Base-by-base conservation (phyloP, 2,113 vertebrate species). In the Seriola quinqueradiata region DNA sequence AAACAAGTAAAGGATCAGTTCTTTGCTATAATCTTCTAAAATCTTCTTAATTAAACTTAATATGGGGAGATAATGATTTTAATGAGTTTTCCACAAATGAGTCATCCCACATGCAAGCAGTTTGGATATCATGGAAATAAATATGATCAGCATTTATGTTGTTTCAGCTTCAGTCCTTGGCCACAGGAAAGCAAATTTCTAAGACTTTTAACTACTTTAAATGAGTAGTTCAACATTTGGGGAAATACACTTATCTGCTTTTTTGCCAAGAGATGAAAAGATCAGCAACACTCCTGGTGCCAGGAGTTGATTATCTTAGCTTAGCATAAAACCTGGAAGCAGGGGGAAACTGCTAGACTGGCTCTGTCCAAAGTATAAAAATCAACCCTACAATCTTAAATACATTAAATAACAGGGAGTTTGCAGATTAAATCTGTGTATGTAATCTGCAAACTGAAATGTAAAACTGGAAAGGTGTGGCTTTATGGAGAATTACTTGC, bases 11-110 rank as follows among this genome's bases (percentile, higher is more conserved):
- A 23, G n/a, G 8, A 44, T 70, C 14, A 59, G 8, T 64, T 73
- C 5, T 67, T 68, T 66, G 50, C 32, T 9, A 2, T 19, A n/a
- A 38, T 72, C 50, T n/a, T 50, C 55, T 55, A 25, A 65, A 67
- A 76, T 46, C 21, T 19, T 12, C 6, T 44, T 44, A 60, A 60
- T 77, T 61, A 64, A 70, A 60, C 70, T 36, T 52, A 70, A 60
- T 44, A 23, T 61, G 34, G 40, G n/a, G 16, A 32, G 34, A 83
- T 67, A 13, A 46, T 72, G 55, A 59, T 67, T 83, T 80, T 63
- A 67, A 83, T 75, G 25, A 46, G 9, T 64, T 77, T 80, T 80
- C 61, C 71, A 68, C 55, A 63, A n/a, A 7, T 67, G 32, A 69
- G 64, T 78, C 84, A 81, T 46, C 16, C 34, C 17, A 40, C 61